Percentiles rank a stretch among this genome's conserved stretches.
phyloP scores from a whole-genome alignment of 2,113 vertebrate genomes.

The Amphilophus citrinellus region DNA sequence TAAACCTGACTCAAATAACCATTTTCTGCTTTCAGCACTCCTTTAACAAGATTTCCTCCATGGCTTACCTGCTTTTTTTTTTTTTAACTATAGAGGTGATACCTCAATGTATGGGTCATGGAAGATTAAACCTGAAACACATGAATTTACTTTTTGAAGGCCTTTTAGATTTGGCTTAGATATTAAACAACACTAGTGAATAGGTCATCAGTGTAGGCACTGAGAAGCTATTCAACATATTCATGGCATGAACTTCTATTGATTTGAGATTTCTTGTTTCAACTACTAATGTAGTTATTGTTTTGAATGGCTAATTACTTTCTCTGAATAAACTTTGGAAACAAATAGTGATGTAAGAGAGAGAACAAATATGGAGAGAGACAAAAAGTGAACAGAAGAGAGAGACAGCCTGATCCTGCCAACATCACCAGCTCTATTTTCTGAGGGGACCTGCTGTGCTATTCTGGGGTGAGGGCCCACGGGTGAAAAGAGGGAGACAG shows the following conservation, averaged over 20 bases:
- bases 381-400: conserved; percentile 30
- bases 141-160: conserved; percentile 26
- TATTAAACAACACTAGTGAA: conserved; percentile 3
- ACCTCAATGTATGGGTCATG: conserved; percentile 12
- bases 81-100: conserved; percentile 30
- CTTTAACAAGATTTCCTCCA: conserved; percentile 45
- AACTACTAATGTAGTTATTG: conserved; percentile 35
- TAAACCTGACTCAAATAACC: background rate
- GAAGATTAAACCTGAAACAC: conserved; percentile 19
- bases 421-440: conserved; percentile 81
- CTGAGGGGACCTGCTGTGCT: conserved; percentile 80
- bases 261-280: conserved; percentile 23
- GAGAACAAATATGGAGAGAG: conserved; percentile 22
- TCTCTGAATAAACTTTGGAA: conserved; percentile 35
- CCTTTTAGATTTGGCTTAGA: background rate
- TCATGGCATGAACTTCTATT: background rate
- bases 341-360: conserved; percentile 59
- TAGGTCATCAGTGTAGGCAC: background rate
- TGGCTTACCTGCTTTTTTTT: background rate
- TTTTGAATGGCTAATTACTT: conserved; percentile 51
- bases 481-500: conserved; percentile 66
- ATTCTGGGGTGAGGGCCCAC: conserved; percentile 70
- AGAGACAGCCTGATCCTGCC: conserved; percentile 67
- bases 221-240: background rate
- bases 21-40: conserved; percentile 26